Conservation (phyloP, 2,113 vertebrate species). For the Piprites chloris region DNA sequence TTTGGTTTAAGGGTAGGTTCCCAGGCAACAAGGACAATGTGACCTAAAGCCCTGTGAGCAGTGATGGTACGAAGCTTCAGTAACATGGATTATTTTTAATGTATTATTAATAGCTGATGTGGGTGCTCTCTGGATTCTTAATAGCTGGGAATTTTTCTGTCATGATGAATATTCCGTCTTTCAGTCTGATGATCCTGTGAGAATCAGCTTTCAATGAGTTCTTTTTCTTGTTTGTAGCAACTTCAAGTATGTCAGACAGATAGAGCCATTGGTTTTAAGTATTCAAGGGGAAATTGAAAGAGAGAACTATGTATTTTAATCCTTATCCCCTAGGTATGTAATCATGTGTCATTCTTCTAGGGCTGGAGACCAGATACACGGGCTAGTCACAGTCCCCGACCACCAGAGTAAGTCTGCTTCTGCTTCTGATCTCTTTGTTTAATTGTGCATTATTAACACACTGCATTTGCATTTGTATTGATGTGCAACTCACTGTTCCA, state of each 20-base stretch:
- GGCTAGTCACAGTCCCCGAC: constrained; percentile 19
- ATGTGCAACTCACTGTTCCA: background rate
- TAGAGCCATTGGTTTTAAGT: background rate
- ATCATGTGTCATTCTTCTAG: constrained; percentile 15
- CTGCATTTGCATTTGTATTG: background rate
- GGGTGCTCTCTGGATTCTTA: background rate
- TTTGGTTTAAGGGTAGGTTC: background rate
- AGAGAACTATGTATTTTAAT: background rate
- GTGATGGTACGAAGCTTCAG: background rate
- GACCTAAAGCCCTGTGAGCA: background rate
- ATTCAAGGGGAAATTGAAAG: background rate
- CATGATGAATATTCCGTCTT: background rate
- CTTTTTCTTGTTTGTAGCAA: background rate
- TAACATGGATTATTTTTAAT: background rate
- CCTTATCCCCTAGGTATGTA: background rate
- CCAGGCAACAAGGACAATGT: background rate
- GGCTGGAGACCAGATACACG: constrained; percentile 49
- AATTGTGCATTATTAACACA: background rate
- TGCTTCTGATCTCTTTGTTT: background rate
- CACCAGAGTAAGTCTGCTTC: constrained; percentile 70
- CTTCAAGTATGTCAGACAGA: background rate
- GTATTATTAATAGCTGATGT: background rate
- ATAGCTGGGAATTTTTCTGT: background rate
- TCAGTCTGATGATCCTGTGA: background rate
- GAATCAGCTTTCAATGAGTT: background rate